A percentile compares a stretch with the other conserved stretches of the same genome.
These are phyloP conservation scores for Cygnus buccinator DNA, from an alignment of 2,113 vertebrate species.

Conservation along the genomic window DNA sequence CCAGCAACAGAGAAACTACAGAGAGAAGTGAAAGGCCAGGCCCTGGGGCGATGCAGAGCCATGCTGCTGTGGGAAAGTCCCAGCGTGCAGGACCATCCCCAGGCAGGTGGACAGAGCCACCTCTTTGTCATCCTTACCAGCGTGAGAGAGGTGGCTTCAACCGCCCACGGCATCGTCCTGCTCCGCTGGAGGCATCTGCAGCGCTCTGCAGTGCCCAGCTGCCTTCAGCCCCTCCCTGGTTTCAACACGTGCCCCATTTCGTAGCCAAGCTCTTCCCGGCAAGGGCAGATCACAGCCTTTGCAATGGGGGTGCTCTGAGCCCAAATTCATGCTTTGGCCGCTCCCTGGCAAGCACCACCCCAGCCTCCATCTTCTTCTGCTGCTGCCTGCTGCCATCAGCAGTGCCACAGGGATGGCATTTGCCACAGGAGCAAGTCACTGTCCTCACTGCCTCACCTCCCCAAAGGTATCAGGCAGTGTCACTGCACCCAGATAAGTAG, in stretches of 20 bases:
- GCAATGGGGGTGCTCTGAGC: background rate
- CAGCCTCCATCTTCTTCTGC: background rate
- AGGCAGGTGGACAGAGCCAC: background rate
- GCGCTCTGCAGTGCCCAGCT: background rate
- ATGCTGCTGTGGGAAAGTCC: background rate
- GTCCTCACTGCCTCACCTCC: background rate
- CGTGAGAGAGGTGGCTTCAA: background rate
- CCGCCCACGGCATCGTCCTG: accelerated
- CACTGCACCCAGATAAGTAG: background rate
- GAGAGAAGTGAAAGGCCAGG: background rate
- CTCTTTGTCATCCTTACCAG: background rate
- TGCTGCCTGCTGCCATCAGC: background rate
- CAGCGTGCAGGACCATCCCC: accelerated
- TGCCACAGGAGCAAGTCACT: background rate
- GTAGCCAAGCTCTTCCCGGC: background rate
- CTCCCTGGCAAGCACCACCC: background rate
- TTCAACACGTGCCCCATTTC: background rate
- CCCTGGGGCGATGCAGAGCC: accelerated
- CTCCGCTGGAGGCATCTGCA: background rate
- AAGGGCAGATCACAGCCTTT: background rate
- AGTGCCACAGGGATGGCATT: background rate
- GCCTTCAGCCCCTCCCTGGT: background rate
- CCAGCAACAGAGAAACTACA: background rate
- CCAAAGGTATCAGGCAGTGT: background rate
- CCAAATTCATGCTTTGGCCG: background rate